Conservation (phyloP, 1,140 invertebrate species). For the Cydia strobilella region DNA sequence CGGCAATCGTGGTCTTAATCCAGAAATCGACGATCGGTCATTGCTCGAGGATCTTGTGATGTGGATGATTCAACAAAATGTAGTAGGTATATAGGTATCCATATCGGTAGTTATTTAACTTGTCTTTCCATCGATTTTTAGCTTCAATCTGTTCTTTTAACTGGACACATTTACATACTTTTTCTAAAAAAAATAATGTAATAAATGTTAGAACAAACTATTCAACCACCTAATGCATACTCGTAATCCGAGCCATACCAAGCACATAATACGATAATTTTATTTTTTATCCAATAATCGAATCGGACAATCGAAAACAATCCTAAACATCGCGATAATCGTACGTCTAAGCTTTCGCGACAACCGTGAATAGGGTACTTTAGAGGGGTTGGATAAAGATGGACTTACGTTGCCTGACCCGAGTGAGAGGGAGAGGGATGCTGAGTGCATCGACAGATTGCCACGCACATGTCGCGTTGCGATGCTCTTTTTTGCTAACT, state of each 20-base stretch:
- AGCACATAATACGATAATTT: constrained; percentile 26
- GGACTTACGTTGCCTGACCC: neutral
- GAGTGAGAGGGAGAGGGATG: constrained; percentile 41
- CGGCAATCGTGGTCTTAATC: neutral
- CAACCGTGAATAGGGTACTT: constrained; percentile 39
- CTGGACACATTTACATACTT: too few species aligned
- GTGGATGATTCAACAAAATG: constrained; percentile 2
- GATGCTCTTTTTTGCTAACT: constrained; percentile 74
- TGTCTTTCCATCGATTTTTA: too few species aligned
- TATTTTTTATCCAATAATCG: constrained; percentile 59
- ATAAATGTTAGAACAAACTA: neutral
- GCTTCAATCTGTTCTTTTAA: too few species aligned
- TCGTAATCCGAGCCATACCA: neutral
- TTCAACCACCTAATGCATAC: neutral
- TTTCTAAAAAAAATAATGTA: too few species aligned
- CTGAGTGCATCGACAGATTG: constrained; percentile 72
- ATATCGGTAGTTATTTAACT: neutral
- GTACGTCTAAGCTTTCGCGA: constrained; percentile 66
- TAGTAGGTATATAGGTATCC: neutral
- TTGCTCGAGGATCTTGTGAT: constrained; percentile 1
- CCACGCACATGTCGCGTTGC: constrained; percentile 74
- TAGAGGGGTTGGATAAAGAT: constrained; percentile 51
- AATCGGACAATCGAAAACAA: constrained; percentile 70
- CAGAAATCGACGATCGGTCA: constrained; percentile 1
- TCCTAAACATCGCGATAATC: constrained; percentile 70